Evolutionary conservation across 2,888 invertebrate genomes (phyloP), one percentile per base, ranked within the genome.

Genomic region (Oegoconia quadripuncta): DNA sequence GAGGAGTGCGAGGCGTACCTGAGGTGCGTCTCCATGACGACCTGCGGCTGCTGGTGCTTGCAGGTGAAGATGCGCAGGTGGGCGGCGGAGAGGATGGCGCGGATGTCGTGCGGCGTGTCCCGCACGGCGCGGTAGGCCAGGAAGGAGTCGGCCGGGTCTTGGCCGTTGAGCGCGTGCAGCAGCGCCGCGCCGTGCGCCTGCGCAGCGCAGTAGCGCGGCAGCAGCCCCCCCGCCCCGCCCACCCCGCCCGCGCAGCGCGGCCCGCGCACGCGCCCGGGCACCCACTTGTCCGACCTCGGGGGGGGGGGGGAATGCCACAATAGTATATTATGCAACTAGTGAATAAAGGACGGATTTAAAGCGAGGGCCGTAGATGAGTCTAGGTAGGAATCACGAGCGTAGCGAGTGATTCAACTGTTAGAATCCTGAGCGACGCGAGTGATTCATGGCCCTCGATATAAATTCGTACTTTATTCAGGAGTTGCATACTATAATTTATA

Each of bases 101-200:
- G 91, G 56, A 97, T 89, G 79, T 96, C 96, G 74, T 94, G 95
- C 34, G 92, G 89, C 42, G 93, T 91, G 61, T 90, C 91, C 43
- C 93, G 90, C 50, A 95, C 81, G 54, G 91, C 89, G 69, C 97
- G 96, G 75, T 94, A 94, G 4, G 95, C 95, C 55, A 97, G 92
- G 59, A 96, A 92, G 35, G 23, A 90, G 83, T 96, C 97, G 12
- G 83, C 75, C 71, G 92, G 93, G 74, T 93, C 91, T 34, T 92
- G 81, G 44, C 90, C 89, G 69, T 93, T 93, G 48, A 95, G 91
- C 46, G 90, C 89, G 73, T 92, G 91, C 42, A 97, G 89, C 59
- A 79, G 66, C 52, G 65, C 94, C 64, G 97, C 97, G 5, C 96
- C 97, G 46, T 46, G 48, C 13, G 44, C 53, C 43, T 59, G 60